phyloP scores from a whole-genome alignment of 2,888 invertebrate species.

The Eilema sororculum region DNA sequence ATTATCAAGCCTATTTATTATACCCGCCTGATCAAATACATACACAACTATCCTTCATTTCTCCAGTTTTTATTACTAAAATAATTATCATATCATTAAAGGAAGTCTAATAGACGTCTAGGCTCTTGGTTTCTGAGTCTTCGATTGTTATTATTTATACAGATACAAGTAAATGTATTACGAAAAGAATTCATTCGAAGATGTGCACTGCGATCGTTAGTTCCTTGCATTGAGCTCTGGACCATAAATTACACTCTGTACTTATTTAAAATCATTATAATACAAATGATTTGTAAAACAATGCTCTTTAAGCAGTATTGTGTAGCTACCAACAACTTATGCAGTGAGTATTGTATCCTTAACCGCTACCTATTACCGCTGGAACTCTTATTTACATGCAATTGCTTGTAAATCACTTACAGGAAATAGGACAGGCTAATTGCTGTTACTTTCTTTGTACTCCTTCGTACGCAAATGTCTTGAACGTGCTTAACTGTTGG shows the following conservation, averaged over 20 bases:
- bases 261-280: neutral
- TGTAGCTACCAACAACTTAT: constrained; percentile 11
- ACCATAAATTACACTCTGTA: neutral
- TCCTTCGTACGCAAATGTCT: constrained; percentile 51
- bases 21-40: no score
- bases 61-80: no score
- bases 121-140: neutral
- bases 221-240: neutral
- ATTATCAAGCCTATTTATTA: no score
- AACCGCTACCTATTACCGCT: constrained; percentile 39
- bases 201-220: neutral
- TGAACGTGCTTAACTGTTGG: constrained; percentile 57
- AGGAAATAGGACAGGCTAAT: constrained; percentile 54
- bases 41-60: no score
- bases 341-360: constrained; percentile 23
- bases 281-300: constrained; percentile 9
- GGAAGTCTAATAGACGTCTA: no score
- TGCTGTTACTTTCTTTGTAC: constrained; percentile 53
- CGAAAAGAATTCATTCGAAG: neutral
- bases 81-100: no score
- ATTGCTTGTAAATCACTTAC: constrained; percentile 51
- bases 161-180: no score
- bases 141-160: no score
- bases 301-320: constrained; percentile 1
- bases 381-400: constrained; percentile 43